Evolutionary conservation across 1,140 invertebrate species (phyloP).

Genomic region (Aplysia californica): DNA sequence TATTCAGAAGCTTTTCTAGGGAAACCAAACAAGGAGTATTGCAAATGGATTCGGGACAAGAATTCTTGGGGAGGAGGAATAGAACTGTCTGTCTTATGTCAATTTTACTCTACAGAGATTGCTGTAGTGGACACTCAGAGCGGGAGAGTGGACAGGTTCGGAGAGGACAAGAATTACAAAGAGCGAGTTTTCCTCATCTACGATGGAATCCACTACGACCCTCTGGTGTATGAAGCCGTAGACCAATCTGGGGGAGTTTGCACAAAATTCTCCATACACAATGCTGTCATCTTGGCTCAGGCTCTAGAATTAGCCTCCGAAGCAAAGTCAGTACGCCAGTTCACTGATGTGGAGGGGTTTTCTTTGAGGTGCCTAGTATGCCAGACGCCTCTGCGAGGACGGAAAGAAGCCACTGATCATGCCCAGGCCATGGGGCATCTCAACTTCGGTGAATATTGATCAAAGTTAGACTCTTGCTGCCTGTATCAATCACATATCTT

Average conservation of each 20-base stretch:
- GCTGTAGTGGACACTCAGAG: conserved; percentile 93
- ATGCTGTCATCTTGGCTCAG: conserved; percentile 79
- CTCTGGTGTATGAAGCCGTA: conserved; percentile 84
- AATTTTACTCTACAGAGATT: conserved; percentile 91
- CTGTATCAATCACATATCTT: too few relatives aligned
- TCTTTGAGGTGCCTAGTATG: conserved; percentile 86
- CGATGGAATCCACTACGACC: conserved; percentile 97
- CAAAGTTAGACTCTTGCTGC: too few relatives aligned
- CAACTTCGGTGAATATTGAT: conserved; percentile 82
- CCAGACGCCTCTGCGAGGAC: conserved; percentile 79
- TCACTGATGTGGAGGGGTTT: conserved; percentile 90
- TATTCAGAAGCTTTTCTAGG: conserved; percentile 91
- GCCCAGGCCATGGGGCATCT: conserved; percentile 86
- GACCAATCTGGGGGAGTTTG: conserved; percentile 47
- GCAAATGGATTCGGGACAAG: conserved; percentile 69
- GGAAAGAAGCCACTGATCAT: conserved; percentile 84
- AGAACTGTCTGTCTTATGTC: conserved; percentile 89
- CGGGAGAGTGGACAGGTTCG: conserved; percentile 91
- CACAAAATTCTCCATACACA: conserved; percentile 83
- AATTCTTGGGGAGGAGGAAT: conserved; percentile 94
- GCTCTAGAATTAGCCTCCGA: conserved; percentile 87
- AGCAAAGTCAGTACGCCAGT: conserved; percentile 87
- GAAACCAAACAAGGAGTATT: conserved; percentile 87
- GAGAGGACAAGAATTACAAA: conserved; percentile 89
- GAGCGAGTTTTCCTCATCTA: conserved; percentile 91